Conservation (phyloP, 30 jellyfish, hydroid and myxozoan species). For the Rhopilema esculentum region DNA sequence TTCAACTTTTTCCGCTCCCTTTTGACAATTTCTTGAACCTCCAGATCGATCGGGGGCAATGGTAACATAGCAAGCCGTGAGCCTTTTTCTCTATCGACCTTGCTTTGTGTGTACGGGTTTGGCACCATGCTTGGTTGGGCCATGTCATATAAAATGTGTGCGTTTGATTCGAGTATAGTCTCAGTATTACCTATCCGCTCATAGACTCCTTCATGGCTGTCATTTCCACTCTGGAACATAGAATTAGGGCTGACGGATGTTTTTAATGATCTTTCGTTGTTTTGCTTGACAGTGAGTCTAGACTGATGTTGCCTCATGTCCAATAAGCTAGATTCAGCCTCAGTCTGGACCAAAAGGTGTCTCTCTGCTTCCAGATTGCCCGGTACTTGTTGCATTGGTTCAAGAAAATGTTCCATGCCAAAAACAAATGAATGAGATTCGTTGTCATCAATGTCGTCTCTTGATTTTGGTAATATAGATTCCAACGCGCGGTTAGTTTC, state of each 20-base stretch:
- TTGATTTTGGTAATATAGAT: constrained; percentile 40
- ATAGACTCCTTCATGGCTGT: neutral
- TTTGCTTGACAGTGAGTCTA: neutral
- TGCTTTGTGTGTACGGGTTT: constrained; percentile 17
- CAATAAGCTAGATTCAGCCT: neutral
- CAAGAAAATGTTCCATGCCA: constrained; percentile 32
- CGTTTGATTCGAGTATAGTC: constrained; percentile 32
- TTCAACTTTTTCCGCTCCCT: constrained; percentile 81
- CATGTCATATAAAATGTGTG: constrained; percentile 10
- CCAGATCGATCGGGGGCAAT: constrained; percentile 86
- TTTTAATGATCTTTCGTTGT: neutral
- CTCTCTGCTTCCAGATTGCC: constrained; percentile 42
- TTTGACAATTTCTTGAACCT: constrained; percentile 82
- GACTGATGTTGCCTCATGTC: neutral
- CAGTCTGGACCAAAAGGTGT: neutral
- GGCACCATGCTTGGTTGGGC: constrained; percentile 63
- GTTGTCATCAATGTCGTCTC: constrained; percentile 1
- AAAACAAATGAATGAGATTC: constrained; percentile 5
- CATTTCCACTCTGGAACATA: constrained; percentile 1
- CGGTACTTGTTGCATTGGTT: constrained; percentile 76
- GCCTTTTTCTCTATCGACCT: constrained; percentile 3
- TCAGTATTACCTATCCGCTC: constrained; percentile 39
- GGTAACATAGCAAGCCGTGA: constrained; percentile 55
- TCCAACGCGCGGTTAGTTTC: constrained; percentile 80
- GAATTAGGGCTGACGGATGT: constrained; percentile 40